Percentiles rank a stretch among this genome's conserved stretches.
Conservation (phyloP, 92 coral and sea anemone species). For the Epizoanthus scotinus region DNA sequence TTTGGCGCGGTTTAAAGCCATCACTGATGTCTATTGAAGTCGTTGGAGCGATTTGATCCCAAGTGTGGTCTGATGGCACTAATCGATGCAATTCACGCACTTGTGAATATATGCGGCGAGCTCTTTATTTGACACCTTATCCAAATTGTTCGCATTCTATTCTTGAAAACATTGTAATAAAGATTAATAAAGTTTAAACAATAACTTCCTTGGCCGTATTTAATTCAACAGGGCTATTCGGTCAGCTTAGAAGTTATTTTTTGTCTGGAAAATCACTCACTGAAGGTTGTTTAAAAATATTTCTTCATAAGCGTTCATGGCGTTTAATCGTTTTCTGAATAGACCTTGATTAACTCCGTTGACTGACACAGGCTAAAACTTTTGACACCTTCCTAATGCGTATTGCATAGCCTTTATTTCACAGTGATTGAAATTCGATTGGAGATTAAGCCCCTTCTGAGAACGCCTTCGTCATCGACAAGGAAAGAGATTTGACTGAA, state of each 20-base stretch:
- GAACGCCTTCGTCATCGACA: slow-evolving; percentile 33
- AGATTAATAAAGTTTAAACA: slow-evolving; percentile 58
- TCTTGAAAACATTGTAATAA: slow-evolving; percentile 61
- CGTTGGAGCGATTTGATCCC: not conserved
- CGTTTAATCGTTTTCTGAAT: slow-evolving; percentile 74
- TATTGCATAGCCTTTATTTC: slow-evolving; percentile 74
- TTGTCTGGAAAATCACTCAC: slow-evolving; percentile 8
- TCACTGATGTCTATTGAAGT: not conserved
- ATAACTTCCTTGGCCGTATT: slow-evolving; percentile 48
- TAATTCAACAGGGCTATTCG: slow-evolving; percentile 34
- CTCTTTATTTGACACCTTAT: slow-evolving; percentile 64
- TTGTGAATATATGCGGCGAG: slow-evolving; percentile 39
- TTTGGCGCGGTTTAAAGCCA: slow-evolving; percentile 1
- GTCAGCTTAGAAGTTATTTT: slow-evolving; percentile 38
- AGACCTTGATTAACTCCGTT: slow-evolving; percentile 68
- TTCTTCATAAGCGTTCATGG: slow-evolving; percentile 19
- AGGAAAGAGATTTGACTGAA: slow-evolving; percentile 39
- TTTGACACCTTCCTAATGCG: slow-evolving; percentile 93
- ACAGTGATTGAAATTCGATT: slow-evolving; percentile 66
- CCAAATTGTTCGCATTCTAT: slow-evolving; percentile 49
- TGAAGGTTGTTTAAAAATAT: slow-evolving; percentile 11
- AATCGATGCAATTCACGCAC: slow-evolving; percentile 39
- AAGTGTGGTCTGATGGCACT: slow-evolving; percentile 21
- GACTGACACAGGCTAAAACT: slow-evolving; percentile 85
- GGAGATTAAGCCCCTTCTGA: slow-evolving; percentile 57